phyloP scores from a whole-genome alignment of 2,113 vertebrate genomes.

The Malurus melanocephalus region DNA sequence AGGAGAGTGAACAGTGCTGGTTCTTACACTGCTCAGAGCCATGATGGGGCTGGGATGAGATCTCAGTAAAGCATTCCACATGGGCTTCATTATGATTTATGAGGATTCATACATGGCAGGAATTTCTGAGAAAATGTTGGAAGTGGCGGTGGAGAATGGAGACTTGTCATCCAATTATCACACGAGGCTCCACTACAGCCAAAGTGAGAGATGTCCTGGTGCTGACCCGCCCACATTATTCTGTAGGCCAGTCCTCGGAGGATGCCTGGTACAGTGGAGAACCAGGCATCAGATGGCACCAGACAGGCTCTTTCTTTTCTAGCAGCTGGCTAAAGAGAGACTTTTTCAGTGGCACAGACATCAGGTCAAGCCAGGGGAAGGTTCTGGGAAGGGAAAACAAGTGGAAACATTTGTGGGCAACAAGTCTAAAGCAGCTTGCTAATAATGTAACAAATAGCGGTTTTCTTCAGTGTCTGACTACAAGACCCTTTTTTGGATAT shows the following conservation, averaged over 20 bases:
- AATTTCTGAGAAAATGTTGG: neutral
- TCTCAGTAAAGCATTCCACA: neutral
- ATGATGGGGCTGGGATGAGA: neutral
- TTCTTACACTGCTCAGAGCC: neutral
- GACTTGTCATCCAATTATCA: neutral
- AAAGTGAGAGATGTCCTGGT: neutral
- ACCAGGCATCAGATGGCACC: constrained; percentile 11
- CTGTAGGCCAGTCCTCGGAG: constrained; percentile 9
- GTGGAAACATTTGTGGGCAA: neutral
- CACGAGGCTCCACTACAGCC: neutral
- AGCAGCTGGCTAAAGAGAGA: constrained; percentile 64
- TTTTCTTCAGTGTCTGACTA: neutral
- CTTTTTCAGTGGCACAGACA: constrained; percentile 63
- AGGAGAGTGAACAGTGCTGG: neutral
- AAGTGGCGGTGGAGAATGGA: neutral
- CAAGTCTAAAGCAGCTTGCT: neutral
- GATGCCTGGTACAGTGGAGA: constrained; percentile 34
- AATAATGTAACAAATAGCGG: neutral
- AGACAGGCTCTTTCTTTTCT: constrained; percentile 26
- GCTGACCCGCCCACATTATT: neutral
- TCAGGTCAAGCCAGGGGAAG: constrained; percentile 78
- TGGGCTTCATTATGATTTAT: neutral
- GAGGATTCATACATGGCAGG: neutral
- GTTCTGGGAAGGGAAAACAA: constrained; percentile 50
- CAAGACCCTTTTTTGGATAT: neutral